phyloP scores from a whole-genome alignment of 2,113 vertebrate genomes.

The Zeus faber region DNA sequence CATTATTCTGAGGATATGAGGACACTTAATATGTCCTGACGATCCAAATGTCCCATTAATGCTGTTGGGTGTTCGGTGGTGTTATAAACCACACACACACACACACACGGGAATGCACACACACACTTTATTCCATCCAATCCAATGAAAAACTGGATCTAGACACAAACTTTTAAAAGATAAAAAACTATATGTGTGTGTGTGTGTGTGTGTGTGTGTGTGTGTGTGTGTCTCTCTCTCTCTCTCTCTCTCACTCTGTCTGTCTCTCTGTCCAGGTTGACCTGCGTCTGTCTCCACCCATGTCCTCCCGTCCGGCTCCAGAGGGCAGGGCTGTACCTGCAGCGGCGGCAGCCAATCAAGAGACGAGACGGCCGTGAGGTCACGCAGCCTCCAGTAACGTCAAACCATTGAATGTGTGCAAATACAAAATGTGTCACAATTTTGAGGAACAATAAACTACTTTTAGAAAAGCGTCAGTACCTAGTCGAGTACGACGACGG shows the following conservation, averaged over 20 bases:
- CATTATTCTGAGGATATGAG: too few species aligned
- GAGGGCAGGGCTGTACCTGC: slow-evolving; percentile 72
- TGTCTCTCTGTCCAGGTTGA: slow-evolving; percentile 74
- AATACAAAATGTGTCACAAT: too few species aligned
- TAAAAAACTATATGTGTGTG: not conserved
- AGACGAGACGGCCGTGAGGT: not conserved
- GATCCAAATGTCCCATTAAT: too few species aligned
- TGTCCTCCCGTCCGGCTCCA: slow-evolving; percentile 84
- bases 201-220: not conserved
- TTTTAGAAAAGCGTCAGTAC: too few species aligned
- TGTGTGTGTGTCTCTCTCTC: slow-evolving; percentile 8
- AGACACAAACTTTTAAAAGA: not conserved
- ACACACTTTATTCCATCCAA: too few species aligned
- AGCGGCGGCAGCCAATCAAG: slow-evolving; percentile 34
- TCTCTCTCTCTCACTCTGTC: slow-evolving; percentile 78
- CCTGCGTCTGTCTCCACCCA: slow-evolving; percentile 83
- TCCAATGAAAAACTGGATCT: too few species aligned
- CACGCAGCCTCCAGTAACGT: not conserved
- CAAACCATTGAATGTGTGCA: too few species aligned
- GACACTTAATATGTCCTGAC: too few species aligned
- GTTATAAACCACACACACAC: not conserved
- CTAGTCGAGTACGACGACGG: too few species aligned
- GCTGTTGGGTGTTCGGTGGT: too few species aligned
- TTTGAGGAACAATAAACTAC: too few species aligned
- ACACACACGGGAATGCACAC: not conserved